Percentiles rank a stretch among this genome's conserved stretches.
These are phyloP conservation scores for Illadopsis cleaveri DNA, from an alignment of 2,113 vertebrate species.

Conservation along the genomic window DNA sequence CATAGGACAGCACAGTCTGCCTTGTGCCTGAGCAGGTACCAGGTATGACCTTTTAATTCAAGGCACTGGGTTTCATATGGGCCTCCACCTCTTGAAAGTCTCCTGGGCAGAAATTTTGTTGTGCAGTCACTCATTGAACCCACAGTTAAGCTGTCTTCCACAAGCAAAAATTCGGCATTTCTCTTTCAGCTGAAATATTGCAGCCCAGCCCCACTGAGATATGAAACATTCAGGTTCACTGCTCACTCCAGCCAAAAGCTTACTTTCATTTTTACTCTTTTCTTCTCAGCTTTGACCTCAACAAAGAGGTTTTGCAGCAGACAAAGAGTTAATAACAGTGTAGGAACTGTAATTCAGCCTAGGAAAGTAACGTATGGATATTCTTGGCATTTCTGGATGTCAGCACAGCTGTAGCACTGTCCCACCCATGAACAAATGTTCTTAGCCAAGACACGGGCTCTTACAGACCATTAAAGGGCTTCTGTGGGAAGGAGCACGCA, in stretches of 20 bases:
- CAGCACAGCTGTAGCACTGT: neutral
- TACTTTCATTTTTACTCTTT: neutral
- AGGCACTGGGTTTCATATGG: neutral
- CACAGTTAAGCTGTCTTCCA: neutral
- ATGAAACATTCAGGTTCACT: neutral
- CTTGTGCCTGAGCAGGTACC: neutral
- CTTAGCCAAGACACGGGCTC: neutral
- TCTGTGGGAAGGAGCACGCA: neutral
- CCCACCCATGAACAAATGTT: constrained; percentile 8
- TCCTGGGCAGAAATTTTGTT: neutral
- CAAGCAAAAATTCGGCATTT: neutral
- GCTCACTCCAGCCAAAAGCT: neutral
- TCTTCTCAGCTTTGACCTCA: neutral
- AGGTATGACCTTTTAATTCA: neutral
- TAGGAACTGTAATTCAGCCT: neutral
- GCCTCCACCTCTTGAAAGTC: neutral
- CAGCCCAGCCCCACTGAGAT: neutral
- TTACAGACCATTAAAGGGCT: neutral
- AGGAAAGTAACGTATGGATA: neutral
- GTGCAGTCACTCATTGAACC: neutral
- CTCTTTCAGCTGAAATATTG: neutral
- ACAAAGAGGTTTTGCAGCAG: neutral
- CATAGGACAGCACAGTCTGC: neutral
- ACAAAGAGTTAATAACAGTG: neutral
- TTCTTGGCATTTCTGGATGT: neutral